phyloP scores from a whole-genome alignment of 1,140 invertebrate species.

The Trichogramma pretiosum region DNA sequence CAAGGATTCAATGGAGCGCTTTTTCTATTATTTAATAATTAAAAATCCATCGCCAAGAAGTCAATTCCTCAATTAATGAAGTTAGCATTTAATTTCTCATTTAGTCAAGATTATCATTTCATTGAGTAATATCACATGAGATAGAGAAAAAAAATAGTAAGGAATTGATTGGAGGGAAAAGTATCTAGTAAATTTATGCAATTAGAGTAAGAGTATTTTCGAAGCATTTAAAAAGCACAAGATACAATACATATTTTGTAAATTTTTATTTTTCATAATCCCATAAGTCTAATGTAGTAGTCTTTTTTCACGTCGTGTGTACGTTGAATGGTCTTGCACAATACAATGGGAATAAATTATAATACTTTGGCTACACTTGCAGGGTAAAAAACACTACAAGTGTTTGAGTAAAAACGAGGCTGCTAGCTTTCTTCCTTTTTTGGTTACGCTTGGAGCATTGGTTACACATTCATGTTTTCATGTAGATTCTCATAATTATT shows the following conservation, averaged over 20 bases:
- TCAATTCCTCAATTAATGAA: neutral
- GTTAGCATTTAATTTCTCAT: neutral
- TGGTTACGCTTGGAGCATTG: neutral
- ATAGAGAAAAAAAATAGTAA: conserved; percentile 14
- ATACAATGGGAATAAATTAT: conserved; percentile 49
- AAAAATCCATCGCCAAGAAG: no score
- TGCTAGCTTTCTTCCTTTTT: neutral
- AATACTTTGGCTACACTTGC: conserved; percentile 45
- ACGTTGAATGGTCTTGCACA: conserved; percentile 41
- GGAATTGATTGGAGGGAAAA: conserved; percentile 1
- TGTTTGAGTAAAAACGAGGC: conserved; percentile 25
- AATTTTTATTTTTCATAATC: conserved; percentile 45
- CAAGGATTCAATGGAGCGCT: no score
- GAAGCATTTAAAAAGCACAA: conserved; percentile 21
- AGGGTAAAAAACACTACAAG: conserved; percentile 34
- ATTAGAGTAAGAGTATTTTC: conserved; percentile 21
- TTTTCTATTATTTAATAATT: no score
- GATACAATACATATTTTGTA: conserved; percentile 34
- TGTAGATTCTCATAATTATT: conserved; percentile 3
- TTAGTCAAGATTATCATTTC: neutral
- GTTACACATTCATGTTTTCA: conserved; percentile 13
- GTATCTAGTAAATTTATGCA: conserved; percentile 9
- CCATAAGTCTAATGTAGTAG: conserved; percentile 45
- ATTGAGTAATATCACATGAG: neutral
- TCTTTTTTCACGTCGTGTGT: conserved; percentile 43